Base-by-base conservation (phyloP, 30 jellyfish, hydroid and myxozoan species). In the Phacellophora camtschatica region DNA sequence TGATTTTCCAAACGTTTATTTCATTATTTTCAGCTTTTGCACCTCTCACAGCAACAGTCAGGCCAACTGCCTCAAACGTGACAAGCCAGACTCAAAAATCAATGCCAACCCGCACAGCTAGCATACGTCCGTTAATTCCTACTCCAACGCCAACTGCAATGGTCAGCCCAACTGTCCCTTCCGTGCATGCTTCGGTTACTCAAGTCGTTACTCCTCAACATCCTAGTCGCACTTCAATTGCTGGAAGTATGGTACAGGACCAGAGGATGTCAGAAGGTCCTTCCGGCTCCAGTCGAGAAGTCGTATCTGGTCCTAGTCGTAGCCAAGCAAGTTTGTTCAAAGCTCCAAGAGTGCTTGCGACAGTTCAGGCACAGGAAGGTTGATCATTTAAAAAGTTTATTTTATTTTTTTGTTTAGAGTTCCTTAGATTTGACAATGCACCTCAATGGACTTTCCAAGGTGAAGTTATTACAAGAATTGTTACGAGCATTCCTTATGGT, bases 81-180 rank as follows among this genome's bases (percentile, higher is more conserved):
- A 82, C 87, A 4, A 72, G 62, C 66, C 88, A 69, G 45, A 24
- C 97, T 3, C 92, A 80, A 70, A 64, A 74, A 16, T 79, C 85
- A 62, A 62, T 68, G 78, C 69, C 86, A 7, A 34, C 93, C 0
- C 96, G 96, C 20, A 93, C 99, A 13, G 99, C 99, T 11, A 93
- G 99, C 39, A 93, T 93, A 41, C 88, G 97, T 34, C 99, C 99
- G 3, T 51, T 93, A n/a, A 66, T 94, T n/a, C 89, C 87, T 41
- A 79, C 85, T 0, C 58, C 50, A 5, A 85, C 96, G 6, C 99
- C 99, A 42, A 93, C 99, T 18, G 99, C 99, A 22, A 93, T 93
- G 99, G 95, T 93, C 36, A 93, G 99, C 59, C 99, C 99, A 12
- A 86, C 98, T 16, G 98, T 90, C 2, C 98, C 98, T 3, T 80